Evolutionary conservation across 2,113 vertebrate genomes (phyloP).

Genomic region (Vireo altiloquus): DNA sequence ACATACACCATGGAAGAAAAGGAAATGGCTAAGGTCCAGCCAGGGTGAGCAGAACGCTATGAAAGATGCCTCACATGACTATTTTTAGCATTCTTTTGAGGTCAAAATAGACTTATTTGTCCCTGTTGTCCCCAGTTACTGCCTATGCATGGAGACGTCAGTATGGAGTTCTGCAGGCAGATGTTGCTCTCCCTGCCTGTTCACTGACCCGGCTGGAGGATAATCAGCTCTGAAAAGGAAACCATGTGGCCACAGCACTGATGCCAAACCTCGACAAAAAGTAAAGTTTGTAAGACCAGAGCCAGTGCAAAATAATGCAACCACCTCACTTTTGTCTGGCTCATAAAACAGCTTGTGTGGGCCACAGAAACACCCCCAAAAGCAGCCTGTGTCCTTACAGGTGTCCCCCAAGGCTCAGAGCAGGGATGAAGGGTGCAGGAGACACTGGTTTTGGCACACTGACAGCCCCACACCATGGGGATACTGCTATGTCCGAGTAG

Average conservation of each 20-base stretch:
- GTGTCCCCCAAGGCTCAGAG: not conserved
- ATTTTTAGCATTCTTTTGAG: not conserved
- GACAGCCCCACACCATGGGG: accelerated
- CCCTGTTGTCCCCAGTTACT: not conserved
- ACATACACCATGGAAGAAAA: not conserved
- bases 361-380: not conserved
- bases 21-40: not conserved
- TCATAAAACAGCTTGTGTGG: not conserved
- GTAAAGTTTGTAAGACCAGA: not conserved
- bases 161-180: not conserved
- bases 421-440: not conserved
- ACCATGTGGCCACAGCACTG: not conserved
- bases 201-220: not conserved
- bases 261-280: not conserved
- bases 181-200: not conserved
- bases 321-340: not conserved
- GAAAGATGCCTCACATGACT: not conserved
- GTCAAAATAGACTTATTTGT: not conserved
- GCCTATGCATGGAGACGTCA: not conserved
- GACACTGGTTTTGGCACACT: not conserved
- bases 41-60: not conserved
- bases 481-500: accelerated
- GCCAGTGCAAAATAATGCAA: not conserved
- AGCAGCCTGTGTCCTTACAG: not conserved
- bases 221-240: not conserved